A percentile compares a stretch with the other conserved stretches of the same genome.
These are phyloP conservation scores for Drosophila ironensis DNA, from an alignment of 1,140 invertebrate species.

Conservation along the genomic window DNA sequence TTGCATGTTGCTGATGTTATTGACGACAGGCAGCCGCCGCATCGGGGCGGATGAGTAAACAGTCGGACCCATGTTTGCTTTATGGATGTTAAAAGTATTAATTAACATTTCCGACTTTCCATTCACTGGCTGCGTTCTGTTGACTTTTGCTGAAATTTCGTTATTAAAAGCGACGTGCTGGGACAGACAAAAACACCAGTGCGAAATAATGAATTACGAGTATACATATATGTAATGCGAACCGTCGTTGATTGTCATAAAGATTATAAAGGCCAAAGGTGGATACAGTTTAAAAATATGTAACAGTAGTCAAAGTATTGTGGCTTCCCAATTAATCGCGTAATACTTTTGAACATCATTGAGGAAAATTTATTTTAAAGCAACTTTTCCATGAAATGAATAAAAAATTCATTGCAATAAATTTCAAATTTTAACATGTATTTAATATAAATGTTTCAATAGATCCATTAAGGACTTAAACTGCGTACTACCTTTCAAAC, in stretches of 20 bases:
- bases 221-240: neutral
- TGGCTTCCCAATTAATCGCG: no score
- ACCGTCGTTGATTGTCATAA: neutral
- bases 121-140: slow-evolving; percentile 59
- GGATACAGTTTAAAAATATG: no score
- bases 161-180: slow-evolving; percentile 33
- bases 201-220: slow-evolving; percentile 15
- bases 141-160: slow-evolving; percentile 70
- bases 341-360: no score
- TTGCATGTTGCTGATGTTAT: slow-evolving; percentile 31
- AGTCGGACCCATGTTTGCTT: slow-evolving; percentile 56
- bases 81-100: slow-evolving; percentile 78
- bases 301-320: no score
- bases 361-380: no score
- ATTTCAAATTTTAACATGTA: no score
- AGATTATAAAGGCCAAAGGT: slow-evolving; percentile 1
- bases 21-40: slow-evolving; percentile 31
- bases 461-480: no score
- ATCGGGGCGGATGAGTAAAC: slow-evolving; percentile 26
- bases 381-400: no score
- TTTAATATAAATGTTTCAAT: no score
- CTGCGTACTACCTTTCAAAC: no score
- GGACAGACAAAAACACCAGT: slow-evolving; percentile 13
- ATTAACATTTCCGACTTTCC: slow-evolving; percentile 78
- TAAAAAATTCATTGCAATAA: no score